Base-by-base conservation (phyloP, 2,797 vertebrate genomes). In the Anguilla megastoma region DNA sequence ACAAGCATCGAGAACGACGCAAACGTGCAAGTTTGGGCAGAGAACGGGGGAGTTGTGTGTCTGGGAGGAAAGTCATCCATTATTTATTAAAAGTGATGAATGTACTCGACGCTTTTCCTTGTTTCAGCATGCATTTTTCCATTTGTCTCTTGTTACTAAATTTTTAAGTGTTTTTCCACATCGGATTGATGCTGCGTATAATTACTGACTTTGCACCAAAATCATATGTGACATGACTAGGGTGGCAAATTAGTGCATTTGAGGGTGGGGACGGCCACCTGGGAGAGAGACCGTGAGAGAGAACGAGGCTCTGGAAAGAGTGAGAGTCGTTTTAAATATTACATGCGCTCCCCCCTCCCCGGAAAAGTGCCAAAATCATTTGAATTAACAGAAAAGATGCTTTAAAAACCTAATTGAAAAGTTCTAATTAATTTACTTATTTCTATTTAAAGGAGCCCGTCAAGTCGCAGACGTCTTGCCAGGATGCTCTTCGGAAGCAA, bases 151-250 rank as follows among this genome's bases (percentile, higher is more conserved):
- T 95, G 96, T 97, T 97, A 96, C 97, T 98, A 98, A 98, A 99
- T 99, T 98, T 97, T 97, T 98, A 96, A 99, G 96, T 97, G 97
- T 97, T 97, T 97, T 98, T 66, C 96, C 97, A 97, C 97, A 97
- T 98, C 95, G 97, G 97, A 97, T 95, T 96, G 97, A 97, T 97
- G 98, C 97, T 97, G 96, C 96, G 93, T 98, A 96, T 97, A 98
- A 98, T 99, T 99, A 98, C 96, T 94, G 96, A 97, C 97, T 98
- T 98, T 96, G 95, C 97, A 95, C 96, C 96, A 97, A 97, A 98
- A 99, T 98, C 96, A 96, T 97, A 97, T 97, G 97, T 98, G 98
- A 99, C 98, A 98, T 95, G 94, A 93, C 96, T 95, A 97, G 97
- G 97, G 97, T 96, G 93, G 95, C 94, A 97, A 98, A 98, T 98